Evolutionary conservation across 2,113 vertebrate species (phyloP), one percentile per base, ranked within the genome.

Genomic region (Eublepharis macularius): DNA sequence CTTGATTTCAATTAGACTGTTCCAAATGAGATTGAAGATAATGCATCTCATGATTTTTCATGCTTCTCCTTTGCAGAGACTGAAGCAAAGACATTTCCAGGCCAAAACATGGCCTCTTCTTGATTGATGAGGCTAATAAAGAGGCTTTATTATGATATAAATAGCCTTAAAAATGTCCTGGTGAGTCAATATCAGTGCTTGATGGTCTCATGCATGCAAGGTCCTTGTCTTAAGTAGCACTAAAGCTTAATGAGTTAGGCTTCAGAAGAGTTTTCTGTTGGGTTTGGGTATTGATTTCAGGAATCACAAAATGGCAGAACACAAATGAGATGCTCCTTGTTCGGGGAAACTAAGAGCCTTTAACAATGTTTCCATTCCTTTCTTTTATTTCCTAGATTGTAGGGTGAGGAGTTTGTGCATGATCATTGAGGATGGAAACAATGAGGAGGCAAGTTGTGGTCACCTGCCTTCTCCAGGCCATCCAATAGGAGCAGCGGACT

Each of bases 101-200:
- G 93, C 87, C 93, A 88, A 93, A 95, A 96, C 92, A 86, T 14
- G 49, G 81, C 85, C 87, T 93, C 74, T 87, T 76, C 77, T 86
- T 96, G 96, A 97, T 96, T 93, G 95, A 97, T 95, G 93, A 94
- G 0, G 0, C 90, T 95, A 96, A 96, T 97, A 95, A 96, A 96
- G 89, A 9, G 68, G 82, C 87, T 94, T 96, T 96, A 96, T 94
- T 96, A 93, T 96, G 94, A 95, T 96, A 96, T 95, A 96, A 96
- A 96, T 96, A 96, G 95, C 90, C 92, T 94, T 96, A 89, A 95
- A 96, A 96, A 93, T 1, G 86, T 96, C 93, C 90, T 76, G 75
- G 75, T 90, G 92, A 96, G 95, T 96, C 96, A 96, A 96, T 97
- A 97, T 93, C 84, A 6, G 86, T 96, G 85, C 85, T 93, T 95